Percentiles rank a stretch among this genome's conserved stretches.
Evolutionary conservation across 2,797 vertebrate species (phyloP).

Genomic region (Mormyrops attenuatus): DNA sequence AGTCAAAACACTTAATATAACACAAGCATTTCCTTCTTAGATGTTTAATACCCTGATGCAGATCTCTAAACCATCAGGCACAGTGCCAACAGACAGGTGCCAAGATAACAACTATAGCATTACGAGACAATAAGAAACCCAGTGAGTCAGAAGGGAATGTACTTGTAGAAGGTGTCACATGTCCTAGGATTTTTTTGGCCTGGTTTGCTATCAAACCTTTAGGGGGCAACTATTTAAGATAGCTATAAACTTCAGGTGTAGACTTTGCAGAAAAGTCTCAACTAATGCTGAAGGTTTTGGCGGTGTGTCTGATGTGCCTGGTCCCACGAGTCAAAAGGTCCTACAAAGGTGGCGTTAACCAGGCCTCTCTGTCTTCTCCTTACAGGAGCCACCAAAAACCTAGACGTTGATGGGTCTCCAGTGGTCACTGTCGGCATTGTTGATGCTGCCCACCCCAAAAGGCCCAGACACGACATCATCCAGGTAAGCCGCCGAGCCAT

Average conservation of each 20-base stretch:
- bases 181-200: background rate
- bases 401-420: constrained; percentile 85
- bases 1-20: constrained; percentile 11
- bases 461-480: constrained; percentile 88
- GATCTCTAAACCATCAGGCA: background rate
- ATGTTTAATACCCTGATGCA: background rate
- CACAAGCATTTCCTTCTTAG: background rate
- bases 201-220: background rate
- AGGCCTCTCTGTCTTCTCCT: constrained; percentile 30
- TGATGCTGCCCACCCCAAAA: constrained; percentile 76
- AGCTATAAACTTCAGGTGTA: background rate
- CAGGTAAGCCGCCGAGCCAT: constrained; percentile 77
- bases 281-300: background rate
- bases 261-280: background rate
- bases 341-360: background rate
- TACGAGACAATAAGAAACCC: background rate
- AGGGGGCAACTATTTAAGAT: background rate
- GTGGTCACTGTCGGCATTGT: constrained; percentile 84
- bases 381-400: background rate
- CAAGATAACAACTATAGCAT: background rate
- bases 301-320: background rate
- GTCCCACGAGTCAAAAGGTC: background rate
- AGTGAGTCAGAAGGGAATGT: background rate
- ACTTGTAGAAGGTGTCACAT: background rate
- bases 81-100: background rate